Evolutionary conservation across 2,797 vertebrate species (phyloP).

Genomic region (Leptatherina wallacei): DNA sequence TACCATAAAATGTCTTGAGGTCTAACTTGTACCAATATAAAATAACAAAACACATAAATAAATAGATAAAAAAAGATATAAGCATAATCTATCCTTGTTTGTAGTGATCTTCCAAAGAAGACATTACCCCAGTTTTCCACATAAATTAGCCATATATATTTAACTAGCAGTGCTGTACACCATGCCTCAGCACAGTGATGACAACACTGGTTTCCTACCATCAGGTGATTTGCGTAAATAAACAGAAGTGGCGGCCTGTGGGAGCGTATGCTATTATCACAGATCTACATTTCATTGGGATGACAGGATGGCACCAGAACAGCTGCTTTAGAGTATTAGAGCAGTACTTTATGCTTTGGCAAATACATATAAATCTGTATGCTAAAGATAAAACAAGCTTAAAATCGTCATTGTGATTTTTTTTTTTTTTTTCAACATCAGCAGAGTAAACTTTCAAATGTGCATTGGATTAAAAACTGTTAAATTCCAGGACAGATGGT

Average conservation of each 20-base stretch:
- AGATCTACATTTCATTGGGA: slow-evolving; percentile 70
- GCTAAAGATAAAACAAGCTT: slow-evolving; percentile 57
- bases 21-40: slow-evolving; percentile 44
- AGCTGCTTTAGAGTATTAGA: slow-evolving; percentile 60
- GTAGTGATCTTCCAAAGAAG: slow-evolving; percentile 59
- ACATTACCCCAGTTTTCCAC: slow-evolving; percentile 52
- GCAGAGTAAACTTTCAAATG: slow-evolving; percentile 20
- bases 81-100: slow-evolving; percentile 41
- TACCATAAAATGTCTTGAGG: slow-evolving; percentile 45
- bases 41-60: slow-evolving; percentile 33
- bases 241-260: slow-evolving; percentile 60
- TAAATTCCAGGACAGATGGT: slow-evolving; percentile 42
- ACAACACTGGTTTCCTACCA: slow-evolving; percentile 56
- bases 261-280: slow-evolving; percentile 70
- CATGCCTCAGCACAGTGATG: slow-evolving; percentile 38
- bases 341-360: slow-evolving; percentile 49
- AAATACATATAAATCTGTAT: slow-evolving; percentile 64
- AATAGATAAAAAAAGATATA: slow-evolving; percentile 23
- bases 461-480: slow-evolving; percentile 23
- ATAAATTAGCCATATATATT: slow-evolving; percentile 48
- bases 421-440: not conserved
- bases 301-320: slow-evolving; percentile 66
- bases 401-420: slow-evolving; percentile 41
- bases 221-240: slow-evolving; percentile 68
- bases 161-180: slow-evolving; percentile 29